These are phyloP conservation scores for Rhingia rostrata DNA, from an alignment of 2,888 invertebrate species.

Conservation along the genomic window DNA sequence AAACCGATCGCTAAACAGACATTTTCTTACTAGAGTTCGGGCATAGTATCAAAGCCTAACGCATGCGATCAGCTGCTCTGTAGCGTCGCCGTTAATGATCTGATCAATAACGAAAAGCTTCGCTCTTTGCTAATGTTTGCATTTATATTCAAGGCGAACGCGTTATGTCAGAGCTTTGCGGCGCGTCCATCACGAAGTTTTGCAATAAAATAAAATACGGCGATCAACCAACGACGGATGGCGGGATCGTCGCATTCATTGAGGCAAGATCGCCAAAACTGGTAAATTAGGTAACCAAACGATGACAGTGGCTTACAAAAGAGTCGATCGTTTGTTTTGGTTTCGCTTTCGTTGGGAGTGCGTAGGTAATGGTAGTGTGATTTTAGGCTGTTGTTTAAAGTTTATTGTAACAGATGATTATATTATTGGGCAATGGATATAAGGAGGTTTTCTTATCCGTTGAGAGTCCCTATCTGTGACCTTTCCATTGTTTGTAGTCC, in stretches of 20 bases:
- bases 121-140: slow-evolving; percentile 62
- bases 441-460: too few relatives aligned
- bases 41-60: slow-evolving; percentile 43
- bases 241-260: background rate
- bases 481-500: too few relatives aligned
- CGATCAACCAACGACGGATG: slow-evolving; percentile 25
- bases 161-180: slow-evolving; percentile 71
- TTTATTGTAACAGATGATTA: background rate
- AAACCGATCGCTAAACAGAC: slow-evolving; percentile 57
- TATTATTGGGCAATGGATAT: too few relatives aligned
- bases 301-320: slow-evolving; percentile 46
- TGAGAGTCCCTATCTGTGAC: too few relatives aligned
- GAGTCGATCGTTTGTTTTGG: slow-evolving; percentile 46
- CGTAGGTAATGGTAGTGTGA: slow-evolving; percentile 45
- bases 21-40: slow-evolving; percentile 57
- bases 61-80: slow-evolving; percentile 50
- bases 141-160: slow-evolving; percentile 61
- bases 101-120: slow-evolving; percentile 54
- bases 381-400: slow-evolving; percentile 63
- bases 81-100: slow-evolving; percentile 2
- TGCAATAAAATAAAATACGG: slow-evolving; percentile 48
- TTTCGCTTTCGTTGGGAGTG: slow-evolving; percentile 78
- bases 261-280: slow-evolving; percentile 54
- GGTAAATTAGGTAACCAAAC: slow-evolving; percentile 68
- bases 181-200: slow-evolving; percentile 45